Conservation (phyloP, 2,797 vertebrate species). For the Anableps anableps region DNA sequence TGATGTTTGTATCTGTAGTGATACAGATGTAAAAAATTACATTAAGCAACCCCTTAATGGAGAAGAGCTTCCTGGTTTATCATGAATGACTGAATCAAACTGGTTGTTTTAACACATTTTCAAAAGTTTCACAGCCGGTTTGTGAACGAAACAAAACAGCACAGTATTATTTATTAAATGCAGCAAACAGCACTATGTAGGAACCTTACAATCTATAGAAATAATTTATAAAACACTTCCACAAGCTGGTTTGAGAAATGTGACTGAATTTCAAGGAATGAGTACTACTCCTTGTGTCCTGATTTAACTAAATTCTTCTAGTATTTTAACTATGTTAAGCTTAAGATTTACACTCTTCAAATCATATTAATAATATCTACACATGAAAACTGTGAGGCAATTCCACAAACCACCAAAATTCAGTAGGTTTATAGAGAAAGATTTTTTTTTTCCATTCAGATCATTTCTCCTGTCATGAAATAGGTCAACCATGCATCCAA, state of each 20-base stretch:
- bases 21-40: not conserved
- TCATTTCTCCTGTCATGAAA: not conserved
- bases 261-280: slow-evolving; percentile 22
- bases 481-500: slow-evolving; percentile 16
- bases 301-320: slow-evolving; percentile 16
- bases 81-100: slow-evolving; percentile 16
- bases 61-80: slow-evolving; percentile 5
- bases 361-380: slow-evolving; percentile 21
- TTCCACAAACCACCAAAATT: slow-evolving; percentile 19
- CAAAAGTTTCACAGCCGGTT: slow-evolving; percentile 72
- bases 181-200: slow-evolving; percentile 36
- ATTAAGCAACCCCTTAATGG: not conserved
- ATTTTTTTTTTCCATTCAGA: slow-evolving; percentile 13
- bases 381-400: slow-evolving; percentile 8
- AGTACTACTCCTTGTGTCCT: slow-evolving; percentile 28
- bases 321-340: slow-evolving; percentile 33
- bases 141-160: slow-evolving; percentile 65
- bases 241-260: slow-evolving; percentile 31
- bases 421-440: slow-evolving; percentile 15
- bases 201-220: slow-evolving; percentile 24
- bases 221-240: slow-evolving; percentile 27
- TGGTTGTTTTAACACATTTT: slow-evolving; percentile 36
- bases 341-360: slow-evolving; percentile 15
- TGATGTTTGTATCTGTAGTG: slow-evolving; percentile 34
- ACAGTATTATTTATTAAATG: slow-evolving; percentile 47